phyloP scores from a whole-genome alignment of 2,888 invertebrate species.

The Caradrina clavipalpis region DNA sequence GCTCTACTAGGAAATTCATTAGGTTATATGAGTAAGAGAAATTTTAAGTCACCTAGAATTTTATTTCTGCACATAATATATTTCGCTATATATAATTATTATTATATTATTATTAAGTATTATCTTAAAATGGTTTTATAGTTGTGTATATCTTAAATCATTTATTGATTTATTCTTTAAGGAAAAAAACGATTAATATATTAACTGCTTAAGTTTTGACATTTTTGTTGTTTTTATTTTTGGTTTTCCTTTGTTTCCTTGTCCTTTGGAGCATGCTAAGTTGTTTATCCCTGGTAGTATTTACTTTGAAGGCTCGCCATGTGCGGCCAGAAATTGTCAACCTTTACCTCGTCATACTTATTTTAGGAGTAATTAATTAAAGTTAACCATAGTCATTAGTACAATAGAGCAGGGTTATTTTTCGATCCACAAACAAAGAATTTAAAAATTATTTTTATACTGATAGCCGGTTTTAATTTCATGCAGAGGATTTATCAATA shows the following conservation, averaged over 20 bases:
- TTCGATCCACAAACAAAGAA: slow-evolving; percentile 90
- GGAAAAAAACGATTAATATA: slow-evolving; percentile 91
- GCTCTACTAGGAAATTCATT: slow-evolving; percentile 90
- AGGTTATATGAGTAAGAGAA: slow-evolving; percentile 90
- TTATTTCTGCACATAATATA: slow-evolving; percentile 91
- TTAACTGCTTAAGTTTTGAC: slow-evolving; percentile 91
- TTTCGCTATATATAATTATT: slow-evolving; percentile 91
- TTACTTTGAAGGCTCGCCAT: slow-evolving; percentile 77
- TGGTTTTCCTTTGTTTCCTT: slow-evolving; percentile 78
- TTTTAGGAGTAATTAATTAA: slow-evolving; percentile 90
- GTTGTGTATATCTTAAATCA: slow-evolving; percentile 91
- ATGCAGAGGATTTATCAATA: slow-evolving; percentile 86
- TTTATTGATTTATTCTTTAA: slow-evolving; percentile 91
- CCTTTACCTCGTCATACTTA: slow-evolving; percentile 89
- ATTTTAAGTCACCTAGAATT: slow-evolving; percentile 91
- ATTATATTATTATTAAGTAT: slow-evolving; percentile 91
- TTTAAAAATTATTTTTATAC: slow-evolving; percentile 90
- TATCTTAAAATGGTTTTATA: slow-evolving; percentile 91
- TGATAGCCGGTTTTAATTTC: slow-evolving; percentile 90
- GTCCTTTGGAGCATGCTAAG: slow-evolving; percentile 79
- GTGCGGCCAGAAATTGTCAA: slow-evolving; percentile 86
- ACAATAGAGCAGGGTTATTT: slow-evolving; percentile 91
- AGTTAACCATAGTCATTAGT: slow-evolving; percentile 90
- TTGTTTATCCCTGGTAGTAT: slow-evolving; percentile 75
- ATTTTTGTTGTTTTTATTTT: slow-evolving; percentile 88